Conservation (phyloP, 2,797 vertebrate genomes). For the Esox masquinongy region DNA sequence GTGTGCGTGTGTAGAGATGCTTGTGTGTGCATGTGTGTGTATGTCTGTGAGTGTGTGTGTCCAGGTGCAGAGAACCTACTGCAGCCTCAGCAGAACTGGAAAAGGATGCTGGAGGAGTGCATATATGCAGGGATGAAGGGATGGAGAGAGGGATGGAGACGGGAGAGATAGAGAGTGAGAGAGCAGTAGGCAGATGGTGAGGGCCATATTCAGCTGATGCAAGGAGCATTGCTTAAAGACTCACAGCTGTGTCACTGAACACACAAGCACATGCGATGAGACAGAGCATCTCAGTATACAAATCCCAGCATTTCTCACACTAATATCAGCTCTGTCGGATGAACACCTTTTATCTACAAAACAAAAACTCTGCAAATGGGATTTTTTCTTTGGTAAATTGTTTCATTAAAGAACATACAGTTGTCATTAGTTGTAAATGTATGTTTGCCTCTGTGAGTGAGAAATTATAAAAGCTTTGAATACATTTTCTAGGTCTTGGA, state of each 20-base stretch:
- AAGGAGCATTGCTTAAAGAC: constrained; percentile 22
- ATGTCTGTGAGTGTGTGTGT: background rate
- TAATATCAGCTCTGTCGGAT: background rate
- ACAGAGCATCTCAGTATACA: background rate
- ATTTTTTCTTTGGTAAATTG: no score
- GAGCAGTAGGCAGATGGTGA: background rate
- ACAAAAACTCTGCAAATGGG: no score
- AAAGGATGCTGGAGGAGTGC: no score
- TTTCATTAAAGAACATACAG: no score
- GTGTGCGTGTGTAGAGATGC: background rate
- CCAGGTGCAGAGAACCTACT: background rate
- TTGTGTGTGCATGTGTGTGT: constrained; percentile 3
- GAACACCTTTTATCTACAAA: no score
- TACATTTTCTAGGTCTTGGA: no score
- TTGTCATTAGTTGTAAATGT: no score
- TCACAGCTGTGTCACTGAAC: background rate
- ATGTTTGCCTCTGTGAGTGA: no score
- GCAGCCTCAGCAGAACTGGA: background rate
- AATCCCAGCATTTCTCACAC: background rate
- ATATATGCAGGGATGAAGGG: background rate
- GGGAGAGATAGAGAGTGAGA: background rate
- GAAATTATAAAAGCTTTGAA: no score
- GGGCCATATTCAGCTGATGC: background rate
- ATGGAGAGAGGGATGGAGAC: background rate
- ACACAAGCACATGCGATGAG: background rate